phyloP scores from a whole-genome alignment of 1,140 invertebrate genomes.

The Nymphalis io region DNA sequence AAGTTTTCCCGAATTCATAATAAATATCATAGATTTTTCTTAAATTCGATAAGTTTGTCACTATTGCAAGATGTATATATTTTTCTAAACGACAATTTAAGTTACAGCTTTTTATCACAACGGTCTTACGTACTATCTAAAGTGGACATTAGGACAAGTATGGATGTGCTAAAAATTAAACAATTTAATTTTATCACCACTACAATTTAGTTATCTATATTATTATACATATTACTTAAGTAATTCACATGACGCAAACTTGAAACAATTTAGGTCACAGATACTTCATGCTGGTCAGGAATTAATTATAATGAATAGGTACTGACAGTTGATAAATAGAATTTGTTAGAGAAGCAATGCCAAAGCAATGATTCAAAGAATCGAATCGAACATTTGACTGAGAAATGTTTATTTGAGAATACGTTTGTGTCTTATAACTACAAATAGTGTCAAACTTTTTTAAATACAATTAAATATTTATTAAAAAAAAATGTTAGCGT shows the following conservation, averaged over 20 bases:
- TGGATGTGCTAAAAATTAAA: not conserved
- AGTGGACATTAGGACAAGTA: no score
- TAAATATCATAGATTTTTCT: no score
- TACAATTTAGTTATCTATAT: not conserved
- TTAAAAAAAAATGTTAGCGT: no score
- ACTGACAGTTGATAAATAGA: constrained; percentile 4
- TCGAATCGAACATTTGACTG: not conserved
- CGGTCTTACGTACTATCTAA: no score
- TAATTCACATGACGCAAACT: constrained; percentile 42
- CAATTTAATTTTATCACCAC: not conserved
- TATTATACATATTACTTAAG: not conserved
- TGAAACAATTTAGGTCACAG: constrained; percentile 56
- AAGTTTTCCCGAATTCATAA: no score
- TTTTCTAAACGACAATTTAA: no score
- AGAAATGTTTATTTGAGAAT: not conserved
- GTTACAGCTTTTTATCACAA: no score
- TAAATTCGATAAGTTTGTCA: no score
- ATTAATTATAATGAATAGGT: constrained; percentile 21
- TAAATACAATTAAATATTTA: not conserved
- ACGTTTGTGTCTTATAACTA: not conserved
- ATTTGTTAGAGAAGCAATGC: constrained; percentile 1
- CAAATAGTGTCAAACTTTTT: no score
- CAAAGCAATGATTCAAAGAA: not conserved
- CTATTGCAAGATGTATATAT: no score
- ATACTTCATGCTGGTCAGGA: constrained; percentile 23